These are phyloP conservation scores for Hapalemur alaotrensis DNA, from an alignment of 2,797 vertebrate genomes.

Conservation along the genomic window DNA sequence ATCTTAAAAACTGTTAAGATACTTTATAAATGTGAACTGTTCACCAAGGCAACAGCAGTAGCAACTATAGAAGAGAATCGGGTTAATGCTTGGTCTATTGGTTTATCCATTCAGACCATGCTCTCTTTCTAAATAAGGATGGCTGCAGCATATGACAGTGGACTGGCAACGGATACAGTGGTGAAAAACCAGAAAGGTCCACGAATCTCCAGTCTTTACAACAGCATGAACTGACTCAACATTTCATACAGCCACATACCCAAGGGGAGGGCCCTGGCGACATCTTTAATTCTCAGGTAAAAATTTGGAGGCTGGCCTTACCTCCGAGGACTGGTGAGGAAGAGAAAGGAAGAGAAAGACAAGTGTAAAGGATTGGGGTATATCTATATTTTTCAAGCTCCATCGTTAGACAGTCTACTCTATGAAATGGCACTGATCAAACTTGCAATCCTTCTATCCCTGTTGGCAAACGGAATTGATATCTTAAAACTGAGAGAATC, in stretches of 20 bases:
- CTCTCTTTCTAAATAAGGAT: constrained; percentile 27
- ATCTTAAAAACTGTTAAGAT: not conserved
- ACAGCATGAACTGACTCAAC: constrained; percentile 11
- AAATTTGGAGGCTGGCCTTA: not conserved
- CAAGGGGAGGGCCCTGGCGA: not conserved
- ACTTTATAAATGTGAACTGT: not conserved
- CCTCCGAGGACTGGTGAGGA: not conserved
- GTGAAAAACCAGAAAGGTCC: constrained; percentile 31
- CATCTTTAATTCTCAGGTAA: not conserved
- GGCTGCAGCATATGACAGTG: not conserved
- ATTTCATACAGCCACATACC: not conserved
- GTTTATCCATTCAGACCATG: not conserved
- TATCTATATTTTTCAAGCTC: not conserved
- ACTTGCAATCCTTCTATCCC: not conserved
- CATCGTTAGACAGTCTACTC: not conserved
- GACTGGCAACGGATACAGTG: not conserved
- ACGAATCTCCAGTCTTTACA: not conserved
- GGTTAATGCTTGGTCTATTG: not conserved
- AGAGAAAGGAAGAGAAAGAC: not conserved
- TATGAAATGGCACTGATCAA: not conserved
- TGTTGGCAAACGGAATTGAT: not conserved
- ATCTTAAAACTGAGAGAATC: not conserved
- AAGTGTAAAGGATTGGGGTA: not conserved
- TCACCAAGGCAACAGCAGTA: not conserved
- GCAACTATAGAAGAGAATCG: not conserved